A percentile compares a stretch with the other conserved stretches of the same genome.
phyloP scores from a whole-genome alignment of 2,113 vertebrate genomes.

The Notiomystis cincta region DNA sequence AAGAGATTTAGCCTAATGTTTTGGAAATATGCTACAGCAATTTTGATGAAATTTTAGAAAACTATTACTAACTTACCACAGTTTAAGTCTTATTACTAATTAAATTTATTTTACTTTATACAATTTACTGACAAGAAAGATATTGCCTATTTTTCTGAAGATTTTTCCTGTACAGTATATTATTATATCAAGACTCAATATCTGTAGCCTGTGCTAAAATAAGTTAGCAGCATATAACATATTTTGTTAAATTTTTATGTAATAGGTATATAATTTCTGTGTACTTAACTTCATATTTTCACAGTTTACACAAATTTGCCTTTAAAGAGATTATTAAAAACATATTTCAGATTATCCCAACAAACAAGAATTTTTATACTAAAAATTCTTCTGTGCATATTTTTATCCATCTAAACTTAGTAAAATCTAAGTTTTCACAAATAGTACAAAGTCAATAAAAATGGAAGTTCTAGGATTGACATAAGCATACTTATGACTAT shows the following conservation, averaged over 20 bases:
- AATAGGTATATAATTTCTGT: background rate
- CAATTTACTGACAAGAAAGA: background rate
- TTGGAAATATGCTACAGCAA: background rate
- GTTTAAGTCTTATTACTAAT: background rate
- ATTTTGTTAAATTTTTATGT: background rate
- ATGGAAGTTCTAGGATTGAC: background rate
- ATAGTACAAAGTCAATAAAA: background rate
- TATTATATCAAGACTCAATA: background rate
- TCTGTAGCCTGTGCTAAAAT: background rate
- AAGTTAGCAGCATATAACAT: background rate
- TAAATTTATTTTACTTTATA: background rate
- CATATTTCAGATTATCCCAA: background rate
- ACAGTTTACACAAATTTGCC: background rate
- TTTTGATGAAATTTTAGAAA: background rate
- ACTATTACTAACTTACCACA: background rate
- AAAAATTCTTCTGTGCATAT: background rate
- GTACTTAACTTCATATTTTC: background rate
- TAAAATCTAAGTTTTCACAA: background rate
- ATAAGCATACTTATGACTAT: background rate
- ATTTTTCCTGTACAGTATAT: background rate
- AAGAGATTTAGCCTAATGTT: background rate
- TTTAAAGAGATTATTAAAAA: background rate
- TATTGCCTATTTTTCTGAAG: background rate
- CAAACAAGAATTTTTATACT: background rate
- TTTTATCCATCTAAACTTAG: background rate